Evolutionary conservation across 1,140 invertebrate species (phyloP).

Genomic region (Myzus persicae): DNA sequence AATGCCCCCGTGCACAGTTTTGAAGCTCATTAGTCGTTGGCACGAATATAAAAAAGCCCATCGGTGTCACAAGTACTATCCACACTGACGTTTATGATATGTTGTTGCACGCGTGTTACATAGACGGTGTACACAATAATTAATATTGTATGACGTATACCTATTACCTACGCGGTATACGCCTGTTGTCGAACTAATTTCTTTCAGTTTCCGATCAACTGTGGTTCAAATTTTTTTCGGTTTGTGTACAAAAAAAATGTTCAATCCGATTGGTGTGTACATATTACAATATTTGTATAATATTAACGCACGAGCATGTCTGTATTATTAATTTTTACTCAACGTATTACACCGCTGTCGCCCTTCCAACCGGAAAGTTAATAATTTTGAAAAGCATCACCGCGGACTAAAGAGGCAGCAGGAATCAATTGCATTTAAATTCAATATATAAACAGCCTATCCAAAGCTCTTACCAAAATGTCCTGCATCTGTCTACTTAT

Average conservation of each 20-base stretch:
- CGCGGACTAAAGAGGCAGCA: no score
- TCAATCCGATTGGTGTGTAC: neutral
- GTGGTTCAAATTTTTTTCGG: neutral
- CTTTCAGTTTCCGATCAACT: neutral
- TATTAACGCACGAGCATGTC: neutral
- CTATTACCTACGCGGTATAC: neutral
- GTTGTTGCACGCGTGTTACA: neutral
- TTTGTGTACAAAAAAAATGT: neutral
- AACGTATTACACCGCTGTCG: no score
- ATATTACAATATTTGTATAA: no score
- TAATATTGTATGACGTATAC: neutral
- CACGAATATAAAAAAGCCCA: neutral
- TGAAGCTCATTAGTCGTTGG: constrained; percentile 16
- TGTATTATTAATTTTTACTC: no score
- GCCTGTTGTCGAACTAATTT: neutral
- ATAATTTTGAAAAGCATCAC: no score
- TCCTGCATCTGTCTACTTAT: no score
- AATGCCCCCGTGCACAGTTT: neutral
- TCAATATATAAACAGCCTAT: no score
- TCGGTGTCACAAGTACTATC: neutral
- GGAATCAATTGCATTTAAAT: no score
- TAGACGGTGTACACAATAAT: neutral
- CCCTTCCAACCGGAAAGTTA: no score
- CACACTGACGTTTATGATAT: constrained; percentile 12
- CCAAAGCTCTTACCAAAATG: no score